Base-by-base conservation (phyloP, 2,888 invertebrate species). In the Sympetrum striolatum region DNA sequence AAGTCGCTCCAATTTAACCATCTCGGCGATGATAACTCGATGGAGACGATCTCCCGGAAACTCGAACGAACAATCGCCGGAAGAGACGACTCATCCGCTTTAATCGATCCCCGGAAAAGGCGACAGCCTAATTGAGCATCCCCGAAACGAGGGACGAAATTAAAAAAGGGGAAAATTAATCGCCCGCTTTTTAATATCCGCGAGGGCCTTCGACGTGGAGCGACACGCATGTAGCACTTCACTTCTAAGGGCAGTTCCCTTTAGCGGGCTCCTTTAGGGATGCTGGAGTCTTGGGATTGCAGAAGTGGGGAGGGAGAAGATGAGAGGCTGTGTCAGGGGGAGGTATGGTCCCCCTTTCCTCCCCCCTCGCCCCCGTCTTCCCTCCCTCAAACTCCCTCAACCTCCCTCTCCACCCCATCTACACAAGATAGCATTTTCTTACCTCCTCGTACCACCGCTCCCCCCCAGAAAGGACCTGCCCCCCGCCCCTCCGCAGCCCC, bases 251-350 rank as follows among this genome's bases (percentile, higher is more conserved):
- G 86, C 37, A 60, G 86, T 86, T 86, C 86, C 64, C 86, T 86
- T 86, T 86, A 86, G 86, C 64, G 64, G 64, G 60, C 60, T 60
- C 64, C 86, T 60, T 86, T 86, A 64, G 60, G 86, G 60, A 37
- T 35, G 60, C 60, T n/a, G 82, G 35, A 82, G 82, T 58, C 58
- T 82, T 53, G 53, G 53, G 58, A 58, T 58, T 53, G 82, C 35
- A 35, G 82, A 58, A 58, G 82, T 22, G 35, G 58, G 58, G 82
- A 53, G 18, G 22, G 53, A 81, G 82, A 58, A 25, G n/a, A 48
- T 31, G 58, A n/a, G 58, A 58, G 58, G 58, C 35, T 31, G 18
- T 82, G 64, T 82, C 35, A 82, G 58, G 31, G 82, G 82, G 82
- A 82, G 82, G 82, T 58, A 14, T 58, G 15, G 14, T 58, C 58